These are phyloP conservation scores for Gallinago stenura DNA, from an alignment of 2,797 vertebrate species.

Conservation along the genomic window DNA sequence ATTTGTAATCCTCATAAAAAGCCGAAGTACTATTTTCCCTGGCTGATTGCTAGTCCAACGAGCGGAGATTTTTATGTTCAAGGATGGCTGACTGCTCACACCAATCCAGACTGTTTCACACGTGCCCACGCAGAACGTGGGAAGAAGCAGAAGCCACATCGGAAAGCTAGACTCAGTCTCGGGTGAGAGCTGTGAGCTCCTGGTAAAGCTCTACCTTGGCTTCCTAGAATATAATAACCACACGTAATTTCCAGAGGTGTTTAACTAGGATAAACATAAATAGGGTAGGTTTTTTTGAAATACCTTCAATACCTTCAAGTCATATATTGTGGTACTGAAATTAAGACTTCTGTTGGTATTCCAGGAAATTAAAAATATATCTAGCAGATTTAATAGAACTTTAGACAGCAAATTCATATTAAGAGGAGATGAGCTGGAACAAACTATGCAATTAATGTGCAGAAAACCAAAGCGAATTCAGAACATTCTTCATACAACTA, in stretches of 20 bases:
- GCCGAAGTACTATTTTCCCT: not conserved
- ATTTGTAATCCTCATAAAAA: not conserved
- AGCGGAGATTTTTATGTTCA: not conserved
- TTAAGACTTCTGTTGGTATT: not conserved
- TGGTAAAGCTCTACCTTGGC: not conserved
- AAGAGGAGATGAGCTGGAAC: not conserved
- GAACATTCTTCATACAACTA: not conserved
- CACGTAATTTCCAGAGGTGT: not conserved
- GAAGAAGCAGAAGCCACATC: not conserved
- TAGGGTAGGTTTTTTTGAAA: not conserved
- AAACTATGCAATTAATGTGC: not conserved
- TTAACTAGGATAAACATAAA: not conserved
- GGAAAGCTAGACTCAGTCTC: not conserved
- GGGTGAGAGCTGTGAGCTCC: not conserved
- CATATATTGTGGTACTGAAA: not conserved
- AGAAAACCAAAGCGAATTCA: not conserved
- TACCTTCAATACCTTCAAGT: not conserved
- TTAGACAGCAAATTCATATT: not conserved
- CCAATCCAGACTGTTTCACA: not conserved
- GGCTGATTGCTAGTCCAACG: not conserved
- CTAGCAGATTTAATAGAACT: not conserved
- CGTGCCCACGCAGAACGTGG: accelerated
- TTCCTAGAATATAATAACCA: not conserved
- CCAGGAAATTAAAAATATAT: not conserved
- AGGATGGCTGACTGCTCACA: not conserved